Base-by-base conservation (phyloP, 2,113 vertebrate species). In the Sardina pilchardus region DNA sequence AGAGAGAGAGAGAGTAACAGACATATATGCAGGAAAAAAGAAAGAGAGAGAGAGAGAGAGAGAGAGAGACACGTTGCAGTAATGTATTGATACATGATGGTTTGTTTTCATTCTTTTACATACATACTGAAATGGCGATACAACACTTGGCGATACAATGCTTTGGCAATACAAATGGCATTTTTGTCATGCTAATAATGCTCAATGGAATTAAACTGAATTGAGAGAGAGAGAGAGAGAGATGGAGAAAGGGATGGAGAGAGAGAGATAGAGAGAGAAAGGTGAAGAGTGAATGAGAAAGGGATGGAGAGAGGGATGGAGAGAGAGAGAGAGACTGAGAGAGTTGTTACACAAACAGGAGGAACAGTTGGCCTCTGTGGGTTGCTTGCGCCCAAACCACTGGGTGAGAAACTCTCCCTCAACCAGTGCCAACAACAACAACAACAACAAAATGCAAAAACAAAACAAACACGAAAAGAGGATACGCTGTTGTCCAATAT, bases 341-440 rank as follows among this genome's bases (percentile, higher is more conserved):
- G 26, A 34, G 16, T 53, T 53, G 50, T 53, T 19, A 53, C 50
- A 53, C 16, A 53, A 53, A 53, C 50, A 53, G 26, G 9, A 30
- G 14, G 30, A 71, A 34, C 63, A 71, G 63, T 71, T 71, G 63
- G 63, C 14, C 63, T 71, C 63, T 71, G 63, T 71, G 63, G 63
- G 63, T 71, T 71, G 26, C 63, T 14, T 30, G 26, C 17, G 7
- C 1, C 10, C 63, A 14, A 14, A 8, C n/a, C 63, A 71, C 63
- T 71, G 63, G 63, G 26, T 30, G 63, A 34, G 63, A 34, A 71
- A 71, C 63, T 71, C 63, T 53, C 39, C 39, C 63, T 71, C 63
- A 71, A 71, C 26, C 6, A 30, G 24, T 67, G n/a, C 59, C 59
- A 67, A 7, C 4, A 4, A 17, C 10, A 59, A 59, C 48, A 50